Conservation (phyloP, 2,113 vertebrate species). For the Podarcis cretensis region DNA sequence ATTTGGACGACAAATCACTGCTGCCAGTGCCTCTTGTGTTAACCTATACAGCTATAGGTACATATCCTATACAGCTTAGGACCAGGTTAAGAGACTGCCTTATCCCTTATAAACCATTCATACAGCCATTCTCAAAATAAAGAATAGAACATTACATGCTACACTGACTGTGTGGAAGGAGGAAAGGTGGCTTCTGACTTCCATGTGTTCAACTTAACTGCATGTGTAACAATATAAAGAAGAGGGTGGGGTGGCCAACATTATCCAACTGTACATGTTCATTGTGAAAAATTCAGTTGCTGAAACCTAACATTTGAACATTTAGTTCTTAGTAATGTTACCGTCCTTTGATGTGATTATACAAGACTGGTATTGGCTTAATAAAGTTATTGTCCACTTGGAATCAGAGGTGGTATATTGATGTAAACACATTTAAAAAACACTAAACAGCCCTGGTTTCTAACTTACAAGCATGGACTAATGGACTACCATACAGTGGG, state of each 20-base stretch:
- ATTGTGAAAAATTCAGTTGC: not conserved
- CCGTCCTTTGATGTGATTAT: not conserved
- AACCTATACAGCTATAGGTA: no score
- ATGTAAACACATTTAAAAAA: not conserved
- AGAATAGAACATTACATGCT: not conserved
- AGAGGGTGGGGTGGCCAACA: no score
- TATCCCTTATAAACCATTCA: no score
- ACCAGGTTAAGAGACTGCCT: no score
- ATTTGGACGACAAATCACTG: not conserved
- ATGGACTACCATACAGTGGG: not conserved
- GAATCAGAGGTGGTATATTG: not conserved
- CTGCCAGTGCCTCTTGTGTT: not conserved
- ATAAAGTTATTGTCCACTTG: not conserved
- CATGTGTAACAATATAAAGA: no score
- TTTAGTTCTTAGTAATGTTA: not conserved
- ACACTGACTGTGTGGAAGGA: not conserved
- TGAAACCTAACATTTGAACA: not conserved
- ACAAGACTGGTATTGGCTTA: not conserved
- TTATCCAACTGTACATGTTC: no score
- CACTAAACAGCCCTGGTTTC: not conserved
- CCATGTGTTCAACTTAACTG: not conserved
- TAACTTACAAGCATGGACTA: not conserved
- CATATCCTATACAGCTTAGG: no score
- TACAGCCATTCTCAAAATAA: no score
- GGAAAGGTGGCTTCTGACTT: no score